Conservation (phyloP, 2,113 vertebrate genomes). For the Labeo rohita region DNA sequence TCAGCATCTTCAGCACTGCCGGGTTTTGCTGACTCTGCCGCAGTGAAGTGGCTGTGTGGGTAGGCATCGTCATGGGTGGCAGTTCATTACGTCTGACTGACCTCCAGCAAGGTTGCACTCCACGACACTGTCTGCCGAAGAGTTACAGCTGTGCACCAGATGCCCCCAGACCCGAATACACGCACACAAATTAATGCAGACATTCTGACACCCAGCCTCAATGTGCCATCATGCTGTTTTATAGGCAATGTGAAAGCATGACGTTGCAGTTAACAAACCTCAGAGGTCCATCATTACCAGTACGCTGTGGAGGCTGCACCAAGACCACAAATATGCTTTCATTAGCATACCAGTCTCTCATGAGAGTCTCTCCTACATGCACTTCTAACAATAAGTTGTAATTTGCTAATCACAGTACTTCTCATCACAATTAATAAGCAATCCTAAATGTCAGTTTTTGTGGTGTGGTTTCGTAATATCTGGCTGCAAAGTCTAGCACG, state of each 20-base stretch:
- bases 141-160: slow-evolving; percentile 57
- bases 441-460: neutral
- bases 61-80: neutral
- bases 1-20: neutral
- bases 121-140: slow-evolving; percentile 4
- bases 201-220: neutral
- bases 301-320: slow-evolving; percentile 3
- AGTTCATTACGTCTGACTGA: slow-evolving; percentile 15
- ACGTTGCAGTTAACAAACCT: slow-evolving; percentile 32
- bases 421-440: slow-evolving; percentile 13
- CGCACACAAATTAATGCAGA: slow-evolving; percentile 21
- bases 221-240: slow-evolving; percentile 20
- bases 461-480: neutral
- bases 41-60: neutral
- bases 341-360: neutral
- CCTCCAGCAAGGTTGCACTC: slow-evolving; percentile 34
- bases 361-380: neutral
- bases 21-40: neutral
- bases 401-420: neutral
- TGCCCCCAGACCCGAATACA: slow-evolving; percentile 31
- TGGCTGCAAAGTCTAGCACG: neutral
- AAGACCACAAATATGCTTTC: slow-evolving; percentile 8
- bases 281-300: slow-evolving; percentile 24
- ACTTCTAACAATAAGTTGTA: neutral
- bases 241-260: slow-evolving; percentile 38